These are phyloP conservation scores for Eustalomyia histrio DNA, from an alignment of 2,888 invertebrate genomes.

Conservation along the genomic window DNA sequence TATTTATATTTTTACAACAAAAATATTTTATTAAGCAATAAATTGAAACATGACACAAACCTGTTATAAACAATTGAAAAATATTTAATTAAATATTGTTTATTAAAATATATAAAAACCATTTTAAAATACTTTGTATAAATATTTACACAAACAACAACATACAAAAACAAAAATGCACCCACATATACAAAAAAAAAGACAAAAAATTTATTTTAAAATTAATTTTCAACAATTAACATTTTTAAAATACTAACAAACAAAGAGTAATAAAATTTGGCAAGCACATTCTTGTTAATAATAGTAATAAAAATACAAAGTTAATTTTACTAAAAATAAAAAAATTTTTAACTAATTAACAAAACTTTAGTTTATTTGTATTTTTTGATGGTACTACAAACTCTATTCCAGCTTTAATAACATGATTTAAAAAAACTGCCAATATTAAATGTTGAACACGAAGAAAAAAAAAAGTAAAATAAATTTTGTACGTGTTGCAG, in stretches of 20 bases:
- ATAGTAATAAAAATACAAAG: constrained; percentile 40
- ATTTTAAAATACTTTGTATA: constrained; percentile 8
- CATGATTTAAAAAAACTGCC: constrained; percentile 27
- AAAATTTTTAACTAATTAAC: constrained; percentile 53
- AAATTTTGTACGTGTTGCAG: constrained; percentile 53
- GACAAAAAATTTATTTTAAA: constrained; percentile 18
- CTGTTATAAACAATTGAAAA: constrained; percentile 46
- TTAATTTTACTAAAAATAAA: constrained; percentile 53
- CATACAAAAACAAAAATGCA: not conserved
- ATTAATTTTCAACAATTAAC: constrained; percentile 33
- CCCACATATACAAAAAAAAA: not conserved
- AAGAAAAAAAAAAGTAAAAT: constrained; percentile 3
- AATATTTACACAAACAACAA: not conserved
- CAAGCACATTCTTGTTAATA: constrained; percentile 38
- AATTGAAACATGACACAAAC: constrained; percentile 42
- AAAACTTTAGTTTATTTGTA: constrained; percentile 31
- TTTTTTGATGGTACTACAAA: constrained; percentile 27
- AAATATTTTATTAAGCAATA: constrained; percentile 14
- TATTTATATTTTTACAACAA: not conserved
- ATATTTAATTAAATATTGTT: constrained; percentile 46
- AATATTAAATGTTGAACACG: not conserved
- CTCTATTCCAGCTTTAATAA: constrained; percentile 32
- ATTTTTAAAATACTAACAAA: constrained; percentile 6
- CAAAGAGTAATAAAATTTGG: constrained; percentile 24
- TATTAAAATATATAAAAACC: not conserved